Evolutionary conservation across 2,797 vertebrate genomes (phyloP).

Genomic region (Anabacerthia variegaticeps): DNA sequence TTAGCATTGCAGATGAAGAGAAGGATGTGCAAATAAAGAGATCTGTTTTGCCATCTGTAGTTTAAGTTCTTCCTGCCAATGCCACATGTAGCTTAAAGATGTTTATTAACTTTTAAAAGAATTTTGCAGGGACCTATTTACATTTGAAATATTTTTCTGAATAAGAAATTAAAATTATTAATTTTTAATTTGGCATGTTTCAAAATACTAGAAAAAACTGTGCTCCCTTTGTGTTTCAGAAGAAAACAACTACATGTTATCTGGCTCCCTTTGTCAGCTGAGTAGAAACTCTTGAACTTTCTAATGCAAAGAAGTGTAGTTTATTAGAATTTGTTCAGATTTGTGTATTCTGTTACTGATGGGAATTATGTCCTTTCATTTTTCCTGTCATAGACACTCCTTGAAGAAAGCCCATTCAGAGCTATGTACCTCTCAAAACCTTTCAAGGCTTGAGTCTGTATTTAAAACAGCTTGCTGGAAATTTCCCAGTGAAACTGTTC

Average conservation of each 20-base stretch:
- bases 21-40: conserved; percentile 79
- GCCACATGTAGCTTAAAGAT: conserved; percentile 68
- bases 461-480: conserved; percentile 42
- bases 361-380: neutral
- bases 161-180: neutral
- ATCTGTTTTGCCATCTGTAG: conserved; percentile 80
- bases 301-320: neutral
- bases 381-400: neutral
- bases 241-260: neutral
- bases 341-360: neutral
- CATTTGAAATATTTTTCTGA: neutral
- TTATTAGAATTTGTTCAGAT: neutral
- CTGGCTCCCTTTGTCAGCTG: neutral
- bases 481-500: conserved; percentile 42
- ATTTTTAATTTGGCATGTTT: conserved; percentile 21
- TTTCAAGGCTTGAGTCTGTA: neutral
- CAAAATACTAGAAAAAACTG: neutral
- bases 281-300: neutral
- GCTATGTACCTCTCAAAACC: neutral
- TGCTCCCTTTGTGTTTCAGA: neutral
- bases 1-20: conserved; percentile 73
- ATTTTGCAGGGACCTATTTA: conserved; percentile 26
- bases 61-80: conserved; percentile 73
- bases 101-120: conserved; percentile 64
- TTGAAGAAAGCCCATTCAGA: neutral